Conservation (phyloP, 2,797 vertebrate species). For the Sternotherus odoratus region DNA sequence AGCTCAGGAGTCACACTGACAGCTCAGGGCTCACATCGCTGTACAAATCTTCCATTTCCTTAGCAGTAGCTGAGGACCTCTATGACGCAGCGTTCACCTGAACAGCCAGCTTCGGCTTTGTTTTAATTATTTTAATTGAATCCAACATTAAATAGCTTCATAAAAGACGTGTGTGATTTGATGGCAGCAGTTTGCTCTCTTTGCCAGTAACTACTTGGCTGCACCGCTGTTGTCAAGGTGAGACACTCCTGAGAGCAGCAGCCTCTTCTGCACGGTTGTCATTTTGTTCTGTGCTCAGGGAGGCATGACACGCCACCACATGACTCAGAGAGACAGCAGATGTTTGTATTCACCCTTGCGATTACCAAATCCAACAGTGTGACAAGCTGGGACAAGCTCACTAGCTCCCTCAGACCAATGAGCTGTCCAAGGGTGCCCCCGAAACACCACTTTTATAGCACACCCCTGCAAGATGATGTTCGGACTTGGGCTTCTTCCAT, state of each 20-base stretch:
- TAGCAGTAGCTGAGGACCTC: neutral
- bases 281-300: slow-evolving; percentile 37
- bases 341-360: slow-evolving; percentile 9
- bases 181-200: neutral
- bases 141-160: neutral
- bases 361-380: slow-evolving; percentile 1
- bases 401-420: neutral
- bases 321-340: slow-evolving; percentile 13
- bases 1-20: neutral
- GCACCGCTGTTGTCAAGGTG: neutral
- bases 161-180: neutral
- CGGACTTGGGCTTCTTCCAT: neutral
- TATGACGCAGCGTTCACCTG: neutral
- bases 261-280: neutral
- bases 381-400: slow-evolving; percentile 32
- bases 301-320: slow-evolving; percentile 6
- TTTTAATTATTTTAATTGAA: neutral
- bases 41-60: neutral
- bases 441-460: neutral
- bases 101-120: neutral
- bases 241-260: neutral
- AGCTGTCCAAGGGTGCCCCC: neutral
- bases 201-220: neutral
- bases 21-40: neutral
- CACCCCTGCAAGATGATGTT: neutral